Evolutionary conservation across 2,888 invertebrate genomes (phyloP), one percentile per base, ranked within the genome.

Genomic region (Euplexia lucipara): DNA sequence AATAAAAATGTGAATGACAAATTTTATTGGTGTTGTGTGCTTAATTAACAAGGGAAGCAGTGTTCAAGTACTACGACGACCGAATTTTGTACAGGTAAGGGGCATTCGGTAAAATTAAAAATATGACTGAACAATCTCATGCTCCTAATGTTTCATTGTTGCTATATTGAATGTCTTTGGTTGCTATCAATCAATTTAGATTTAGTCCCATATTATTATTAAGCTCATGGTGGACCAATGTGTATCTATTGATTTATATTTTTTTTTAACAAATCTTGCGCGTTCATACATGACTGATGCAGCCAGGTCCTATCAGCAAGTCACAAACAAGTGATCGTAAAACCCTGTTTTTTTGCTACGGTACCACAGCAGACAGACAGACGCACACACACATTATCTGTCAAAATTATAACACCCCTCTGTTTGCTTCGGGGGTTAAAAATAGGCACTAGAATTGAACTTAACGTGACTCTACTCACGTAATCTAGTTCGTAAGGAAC

Each of bases 81-180:
- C 26, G 26, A 26, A 47, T 6, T 47, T 47, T 47, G 45, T 47
- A 26, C 45, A 47, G n/a, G n/a, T 26, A 47, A 47, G 3, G 26
- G 26, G 26, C 45, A 47, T 30, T n/a, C n/a, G 1, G 5, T 45
- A 22, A 26, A n/a, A n/a, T 45, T 45, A n/a, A 45, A 39, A 45
- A 45, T 45, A n/a, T 26, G n/a, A 26, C n/a, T 39, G 39, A 39
- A 16, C n/a, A n/a, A n/a, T 39, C 32, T 32, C 39, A 39, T 16
- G 57, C 37, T 45, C 37, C 57, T 47, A 47, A 47, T 47, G 57
- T 47, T 47, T 45, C 57, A 57, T 47, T 45, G 47, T 22, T 47
- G 47, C 45, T n/a, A n/a, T n/a, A n/a, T n/a, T n/a, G n/a, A n/a
- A n/a, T n/a, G n/a, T n/a, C n/a, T n/a, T n/a, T n/a, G n/a, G n/a